phyloP scores from a whole-genome alignment of 2,888 invertebrate genomes.

The Notocelia uddmanniana region DNA sequence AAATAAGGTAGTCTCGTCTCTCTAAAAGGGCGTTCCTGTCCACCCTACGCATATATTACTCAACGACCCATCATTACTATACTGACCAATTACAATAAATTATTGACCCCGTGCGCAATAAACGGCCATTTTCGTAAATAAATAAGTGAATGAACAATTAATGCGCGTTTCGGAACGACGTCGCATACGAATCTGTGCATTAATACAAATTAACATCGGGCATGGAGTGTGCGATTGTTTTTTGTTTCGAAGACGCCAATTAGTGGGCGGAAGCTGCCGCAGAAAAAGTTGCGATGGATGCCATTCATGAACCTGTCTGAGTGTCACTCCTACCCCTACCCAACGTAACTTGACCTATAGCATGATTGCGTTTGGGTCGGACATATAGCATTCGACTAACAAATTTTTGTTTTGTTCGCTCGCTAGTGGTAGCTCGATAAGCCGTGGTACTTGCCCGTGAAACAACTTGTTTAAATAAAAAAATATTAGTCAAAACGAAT shows the following conservation, averaged over 20 bases:
- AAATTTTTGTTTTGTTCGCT: no score
- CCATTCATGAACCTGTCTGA: neutral
- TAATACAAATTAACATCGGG: conserved; percentile 74
- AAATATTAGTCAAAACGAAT: no score
- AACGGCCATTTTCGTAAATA: conserved; percentile 78
- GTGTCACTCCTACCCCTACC: neutral
- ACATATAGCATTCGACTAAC: no score
- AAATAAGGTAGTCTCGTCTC: neutral
- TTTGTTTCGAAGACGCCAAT: conserved; percentile 67
- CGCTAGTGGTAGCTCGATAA: no score
- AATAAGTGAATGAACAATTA: conserved; percentile 81
- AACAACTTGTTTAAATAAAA: no score
- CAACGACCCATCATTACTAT: conserved; percentile 67
- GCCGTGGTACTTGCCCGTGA: no score
- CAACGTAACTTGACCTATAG: neutral
- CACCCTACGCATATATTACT: conserved; percentile 56
- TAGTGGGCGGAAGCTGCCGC: conserved; percentile 59
- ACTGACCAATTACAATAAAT: conserved; percentile 81
- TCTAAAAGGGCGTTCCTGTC: conserved; percentile 49
- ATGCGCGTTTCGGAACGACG: conserved; percentile 62
- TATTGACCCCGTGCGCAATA: conserved; percentile 67
- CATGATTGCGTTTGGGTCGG: no score
- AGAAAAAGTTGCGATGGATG: conserved; percentile 39
- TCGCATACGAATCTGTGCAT: conserved; percentile 81
- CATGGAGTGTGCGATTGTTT: conserved; percentile 58